phyloP scores from a whole-genome alignment of 30 jellyfish, hydroid and myxozoan species.

The Turritopsis rubra region DNA sequence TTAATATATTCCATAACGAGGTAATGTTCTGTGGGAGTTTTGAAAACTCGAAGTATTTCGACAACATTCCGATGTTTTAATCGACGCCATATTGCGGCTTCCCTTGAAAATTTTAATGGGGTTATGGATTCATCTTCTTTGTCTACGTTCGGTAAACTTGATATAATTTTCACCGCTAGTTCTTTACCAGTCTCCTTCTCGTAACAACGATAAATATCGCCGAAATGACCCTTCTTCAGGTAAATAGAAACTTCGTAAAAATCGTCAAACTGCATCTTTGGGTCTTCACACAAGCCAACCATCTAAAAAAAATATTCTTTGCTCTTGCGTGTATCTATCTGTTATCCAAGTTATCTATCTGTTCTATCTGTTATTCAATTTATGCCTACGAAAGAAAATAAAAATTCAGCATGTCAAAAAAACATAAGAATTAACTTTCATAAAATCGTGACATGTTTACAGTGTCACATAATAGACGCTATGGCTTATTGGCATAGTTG shows the following conservation, averaged over 20 bases:
- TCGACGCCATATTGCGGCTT: constrained; percentile 53
- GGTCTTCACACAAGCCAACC: not conserved
- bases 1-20: constrained; percentile 27
- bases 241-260: constrained; percentile 3
- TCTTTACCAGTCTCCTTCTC: constrained; percentile 14
- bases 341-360: too few relatives aligned
- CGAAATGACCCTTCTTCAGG: constrained; percentile 30
- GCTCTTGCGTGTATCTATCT: too few relatives aligned
- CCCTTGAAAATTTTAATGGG: constrained; percentile 19
- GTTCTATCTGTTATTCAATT: too few relatives aligned
- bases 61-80: constrained; percentile 34
- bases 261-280: constrained; percentile 18
- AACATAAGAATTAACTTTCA: not conserved
- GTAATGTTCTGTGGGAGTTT: constrained; percentile 40
- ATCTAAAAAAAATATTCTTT: not conserved
- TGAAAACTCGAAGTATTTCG: constrained; percentile 22
- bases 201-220: constrained; percentile 21
- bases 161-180: constrained; percentile 21
- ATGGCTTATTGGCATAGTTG: not conserved
- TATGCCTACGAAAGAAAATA: not conserved
- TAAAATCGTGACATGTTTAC: not conserved
- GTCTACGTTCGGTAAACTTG: constrained; percentile 9
- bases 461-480: not conserved
- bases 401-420: not conserved
- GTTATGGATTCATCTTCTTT: not conserved